Evolutionary conservation across 2,888 invertebrate species (phyloP).

Genomic region (Coelinius sp.): DNA sequence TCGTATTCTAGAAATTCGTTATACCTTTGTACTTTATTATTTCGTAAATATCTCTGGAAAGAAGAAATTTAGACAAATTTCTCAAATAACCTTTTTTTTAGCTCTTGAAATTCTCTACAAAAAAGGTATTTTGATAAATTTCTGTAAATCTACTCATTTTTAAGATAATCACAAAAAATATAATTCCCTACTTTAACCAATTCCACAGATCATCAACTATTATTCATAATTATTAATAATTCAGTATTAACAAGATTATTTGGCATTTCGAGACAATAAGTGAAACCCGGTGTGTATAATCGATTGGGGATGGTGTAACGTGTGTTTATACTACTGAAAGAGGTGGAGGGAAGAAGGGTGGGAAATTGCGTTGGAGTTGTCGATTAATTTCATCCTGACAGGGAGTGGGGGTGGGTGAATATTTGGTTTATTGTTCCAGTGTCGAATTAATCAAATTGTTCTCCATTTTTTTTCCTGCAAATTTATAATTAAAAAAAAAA

Average conservation of each 20-base stretch:
- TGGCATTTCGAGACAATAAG: slow-evolving; percentile 2
- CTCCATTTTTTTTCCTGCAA: background rate
- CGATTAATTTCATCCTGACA: background rate
- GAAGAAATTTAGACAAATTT: too few relatives aligned
- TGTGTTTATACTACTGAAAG: background rate
- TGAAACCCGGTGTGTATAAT: background rate
- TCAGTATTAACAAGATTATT: background rate
- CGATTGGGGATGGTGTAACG: background rate
- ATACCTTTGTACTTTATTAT: too few relatives aligned
- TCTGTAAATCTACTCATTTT: too few relatives aligned
- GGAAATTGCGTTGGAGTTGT: background rate
- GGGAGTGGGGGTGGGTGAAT: background rate
- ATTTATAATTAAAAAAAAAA: too few relatives aligned
- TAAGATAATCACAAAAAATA: too few relatives aligned
- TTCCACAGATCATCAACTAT: background rate
- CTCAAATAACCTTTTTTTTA: too few relatives aligned
- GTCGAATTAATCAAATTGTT: background rate
- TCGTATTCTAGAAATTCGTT: too few relatives aligned
- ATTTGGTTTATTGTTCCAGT: background rate
- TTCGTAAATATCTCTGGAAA: too few relatives aligned
- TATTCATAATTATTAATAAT: background rate
- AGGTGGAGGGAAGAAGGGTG: background rate
- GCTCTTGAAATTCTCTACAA: too few relatives aligned
- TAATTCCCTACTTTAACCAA: background rate
- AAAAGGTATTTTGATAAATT: too few relatives aligned